These are phyloP conservation scores for Luscinia luscinia DNA, from an alignment of 2,797 vertebrate genomes.

Conservation along the genomic window DNA sequence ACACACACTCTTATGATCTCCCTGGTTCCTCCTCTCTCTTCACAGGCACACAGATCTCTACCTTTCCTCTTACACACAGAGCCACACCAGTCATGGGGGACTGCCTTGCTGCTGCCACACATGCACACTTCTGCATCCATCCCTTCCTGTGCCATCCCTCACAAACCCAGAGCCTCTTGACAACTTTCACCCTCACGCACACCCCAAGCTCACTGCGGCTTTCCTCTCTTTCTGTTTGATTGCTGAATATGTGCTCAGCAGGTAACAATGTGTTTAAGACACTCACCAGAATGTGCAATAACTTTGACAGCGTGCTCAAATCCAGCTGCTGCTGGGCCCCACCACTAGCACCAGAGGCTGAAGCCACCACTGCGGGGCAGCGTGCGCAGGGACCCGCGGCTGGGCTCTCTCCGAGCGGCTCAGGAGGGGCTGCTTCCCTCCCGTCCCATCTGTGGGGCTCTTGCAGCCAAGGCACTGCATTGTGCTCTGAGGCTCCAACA, in stretches of 20 bases:
- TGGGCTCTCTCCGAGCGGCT: background rate
- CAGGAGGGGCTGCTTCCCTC: background rate
- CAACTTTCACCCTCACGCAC: background rate
- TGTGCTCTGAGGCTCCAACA: background rate
- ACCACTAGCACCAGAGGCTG: conserved; percentile 4
- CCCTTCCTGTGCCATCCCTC: background rate
- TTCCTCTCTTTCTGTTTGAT: background rate
- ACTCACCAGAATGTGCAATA: conserved; percentile 62
- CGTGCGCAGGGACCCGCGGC: accelerated
- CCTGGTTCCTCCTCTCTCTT: background rate
- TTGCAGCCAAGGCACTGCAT: background rate
- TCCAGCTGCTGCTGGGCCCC: background rate
- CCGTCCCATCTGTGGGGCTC: accelerated
- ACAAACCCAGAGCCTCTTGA: accelerated
- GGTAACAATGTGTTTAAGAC: conserved; percentile 53
- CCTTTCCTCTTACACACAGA: background rate
- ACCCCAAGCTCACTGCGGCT: background rate
- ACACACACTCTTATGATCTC: background rate
- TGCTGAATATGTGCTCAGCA: conserved; percentile 35
- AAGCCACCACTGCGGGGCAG: conserved; percentile 58
- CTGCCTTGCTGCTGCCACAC: background rate
- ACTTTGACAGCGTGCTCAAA: background rate
- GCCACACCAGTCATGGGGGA: no score
- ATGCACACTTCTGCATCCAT: background rate
- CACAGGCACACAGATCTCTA: background rate